A percentile compares a stretch with the other conserved stretches of the same genome.
These are phyloP conservation scores for Haliclona indistincta DNA, from an alignment of 37 sponge, comb jelly and placozoan species.

Conservation along the genomic window DNA sequence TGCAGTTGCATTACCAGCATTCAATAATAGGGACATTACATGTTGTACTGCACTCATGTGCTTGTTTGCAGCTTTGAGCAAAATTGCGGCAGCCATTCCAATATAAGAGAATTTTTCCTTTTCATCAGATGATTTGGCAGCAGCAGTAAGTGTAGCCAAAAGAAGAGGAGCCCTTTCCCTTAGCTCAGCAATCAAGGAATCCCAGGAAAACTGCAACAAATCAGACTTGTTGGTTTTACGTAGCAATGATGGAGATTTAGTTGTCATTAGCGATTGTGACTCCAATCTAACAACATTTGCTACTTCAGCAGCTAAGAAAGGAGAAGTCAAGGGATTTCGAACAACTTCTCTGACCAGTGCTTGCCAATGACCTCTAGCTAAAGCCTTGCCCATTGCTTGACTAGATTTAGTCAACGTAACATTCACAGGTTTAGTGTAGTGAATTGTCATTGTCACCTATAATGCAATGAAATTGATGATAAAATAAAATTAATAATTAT, in stretches of 20 bases:
- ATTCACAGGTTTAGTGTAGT: not conserved
- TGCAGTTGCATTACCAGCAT: no score
- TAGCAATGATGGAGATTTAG: not conserved
- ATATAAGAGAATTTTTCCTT: not conserved
- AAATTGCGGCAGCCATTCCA: not conserved
- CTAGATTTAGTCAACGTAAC: not conserved
- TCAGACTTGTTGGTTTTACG: not conserved
- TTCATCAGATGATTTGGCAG: not conserved
- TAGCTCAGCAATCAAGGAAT: not conserved
- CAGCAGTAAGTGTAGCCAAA: not conserved
- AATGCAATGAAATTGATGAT: no score
- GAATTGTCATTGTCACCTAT: not conserved
- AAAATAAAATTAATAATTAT: no score
- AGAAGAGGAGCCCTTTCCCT: not conserved
- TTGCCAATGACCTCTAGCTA: not conserved
- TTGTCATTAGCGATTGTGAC: not conserved
- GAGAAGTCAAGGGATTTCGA: not conserved
- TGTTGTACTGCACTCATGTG: no score
- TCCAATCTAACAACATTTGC: not conserved
- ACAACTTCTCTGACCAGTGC: not conserved
- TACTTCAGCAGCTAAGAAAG: not conserved
- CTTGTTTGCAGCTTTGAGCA: not conserved
- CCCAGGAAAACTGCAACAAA: not conserved
- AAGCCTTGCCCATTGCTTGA: not conserved
- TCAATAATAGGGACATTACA: no score